Evolutionary conservation across 2,797 vertebrate species (phyloP).

Genomic region (Acanthurus lineatus): DNA sequence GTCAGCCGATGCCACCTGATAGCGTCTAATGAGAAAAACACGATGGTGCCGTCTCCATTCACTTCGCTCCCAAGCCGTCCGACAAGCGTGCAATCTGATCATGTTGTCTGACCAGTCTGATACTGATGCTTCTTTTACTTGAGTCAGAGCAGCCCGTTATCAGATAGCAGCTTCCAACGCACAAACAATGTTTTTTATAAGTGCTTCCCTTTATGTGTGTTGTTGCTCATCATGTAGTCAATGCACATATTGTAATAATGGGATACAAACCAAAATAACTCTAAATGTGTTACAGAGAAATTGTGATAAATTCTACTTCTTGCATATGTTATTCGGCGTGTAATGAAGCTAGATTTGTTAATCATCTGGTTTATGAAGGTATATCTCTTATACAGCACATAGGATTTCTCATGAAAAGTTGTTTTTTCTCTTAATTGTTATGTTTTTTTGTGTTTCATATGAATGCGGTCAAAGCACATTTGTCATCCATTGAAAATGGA

Average conservation of each 20-base stretch:
- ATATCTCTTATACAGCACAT: too few species aligned
- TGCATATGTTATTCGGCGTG: not conserved
- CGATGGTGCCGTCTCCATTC: constrained; percentile 59
- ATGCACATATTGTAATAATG: constrained; percentile 9
- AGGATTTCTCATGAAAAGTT: too few species aligned
- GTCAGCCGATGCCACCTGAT: constrained; percentile 77
- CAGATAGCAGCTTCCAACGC: constrained; percentile 49
- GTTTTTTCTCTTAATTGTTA: too few species aligned
- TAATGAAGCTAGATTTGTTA: not conserved
- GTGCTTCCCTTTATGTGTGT: not conserved
- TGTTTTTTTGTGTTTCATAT: not conserved
- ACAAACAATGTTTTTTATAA: constrained; percentile 13
- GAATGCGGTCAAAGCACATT: not conserved
- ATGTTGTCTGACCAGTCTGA: constrained; percentile 67
- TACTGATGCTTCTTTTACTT: constrained; percentile 58
- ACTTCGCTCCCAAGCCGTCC: constrained; percentile 53
- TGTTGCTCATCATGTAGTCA: constrained; percentile 7
- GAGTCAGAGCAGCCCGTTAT: constrained; percentile 49
- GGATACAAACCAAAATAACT: not conserved
- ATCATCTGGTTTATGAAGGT: too few species aligned
- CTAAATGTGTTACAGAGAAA: not conserved
- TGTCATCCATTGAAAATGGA: not conserved
- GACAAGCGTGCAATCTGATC: constrained; percentile 76
- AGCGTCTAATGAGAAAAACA: constrained; percentile 74
- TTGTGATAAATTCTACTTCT: not conserved